A percentile compares a stretch with the other conserved stretches of the same genome.
phyloP scores from a whole-genome alignment of 2,797 vertebrate species.

The Xiphophorus birchmanni region DNA sequence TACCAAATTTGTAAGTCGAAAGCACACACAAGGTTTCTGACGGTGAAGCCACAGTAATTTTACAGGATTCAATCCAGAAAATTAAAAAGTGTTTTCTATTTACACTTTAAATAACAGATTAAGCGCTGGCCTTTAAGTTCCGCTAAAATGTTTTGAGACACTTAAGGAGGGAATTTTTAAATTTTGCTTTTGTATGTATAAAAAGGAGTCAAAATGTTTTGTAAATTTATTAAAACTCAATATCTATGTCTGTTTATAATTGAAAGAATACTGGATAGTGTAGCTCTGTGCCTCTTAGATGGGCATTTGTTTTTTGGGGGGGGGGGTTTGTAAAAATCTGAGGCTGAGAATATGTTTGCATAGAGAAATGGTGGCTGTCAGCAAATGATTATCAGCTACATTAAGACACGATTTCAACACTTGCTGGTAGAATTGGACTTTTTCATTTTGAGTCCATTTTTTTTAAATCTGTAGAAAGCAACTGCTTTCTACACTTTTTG shows the following conservation, averaged over 20 bases:
- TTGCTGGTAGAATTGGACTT: neutral
- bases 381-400: neutral
- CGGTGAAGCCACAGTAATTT: neutral
- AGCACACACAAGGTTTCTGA: neutral
- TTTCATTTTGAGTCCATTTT: neutral
- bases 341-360: neutral
- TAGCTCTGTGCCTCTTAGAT: neutral
- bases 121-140: no score
- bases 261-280: neutral
- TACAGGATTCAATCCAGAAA: neutral
- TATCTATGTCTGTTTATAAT: neutral
- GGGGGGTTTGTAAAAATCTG: neutral
- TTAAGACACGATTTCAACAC: conserved; percentile 4
- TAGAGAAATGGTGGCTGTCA: neutral
- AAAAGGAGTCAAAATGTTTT: no score
- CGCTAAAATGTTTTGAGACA: no score
- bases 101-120: no score
- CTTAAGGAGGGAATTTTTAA: no score
- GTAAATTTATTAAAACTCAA: neutral
- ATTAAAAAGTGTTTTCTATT: no score
- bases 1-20: neutral
- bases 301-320: no score
- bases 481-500: neutral
- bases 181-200: no score
- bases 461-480: neutral